Conservation (phyloP, 2,797 vertebrate genomes). For the Lutjanus campechanus region DNA sequence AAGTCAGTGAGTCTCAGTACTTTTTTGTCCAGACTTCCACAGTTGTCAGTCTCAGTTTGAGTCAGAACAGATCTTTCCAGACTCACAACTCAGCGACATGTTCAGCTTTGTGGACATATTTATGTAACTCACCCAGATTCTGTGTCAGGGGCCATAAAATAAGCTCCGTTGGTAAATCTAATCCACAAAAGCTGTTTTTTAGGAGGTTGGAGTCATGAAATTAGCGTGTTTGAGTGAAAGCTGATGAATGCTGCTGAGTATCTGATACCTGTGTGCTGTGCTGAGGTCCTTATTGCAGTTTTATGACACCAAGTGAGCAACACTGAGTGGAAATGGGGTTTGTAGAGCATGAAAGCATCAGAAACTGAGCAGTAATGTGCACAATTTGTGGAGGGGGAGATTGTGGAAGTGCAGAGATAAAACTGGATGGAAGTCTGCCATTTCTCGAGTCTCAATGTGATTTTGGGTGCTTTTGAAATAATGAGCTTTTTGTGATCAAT, state of each 20-base stretch:
- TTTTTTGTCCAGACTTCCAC: constrained; percentile 37
- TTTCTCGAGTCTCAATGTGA: constrained; percentile 14
- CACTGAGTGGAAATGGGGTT: constrained; percentile 53
- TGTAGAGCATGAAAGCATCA: constrained; percentile 63
- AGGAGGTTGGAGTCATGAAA: not conserved
- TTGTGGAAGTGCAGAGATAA: too few species aligned
- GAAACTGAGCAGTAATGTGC: constrained; percentile 6
- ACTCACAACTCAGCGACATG: not conserved
- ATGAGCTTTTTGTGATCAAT: not conserved
- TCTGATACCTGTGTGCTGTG: constrained; percentile 22
- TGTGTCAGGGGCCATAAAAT: constrained; percentile 12
- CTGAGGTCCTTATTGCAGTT: constrained; percentile 28
- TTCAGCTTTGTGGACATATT: constrained; percentile 17
- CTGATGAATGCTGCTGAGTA: constrained; percentile 23
- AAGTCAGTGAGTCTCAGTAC: constrained; percentile 18
- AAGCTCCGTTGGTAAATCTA: not conserved
- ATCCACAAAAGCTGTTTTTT: constrained; percentile 5
- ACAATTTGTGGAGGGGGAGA: constrained; percentile 3
- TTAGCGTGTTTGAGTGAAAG: constrained; percentile 1
- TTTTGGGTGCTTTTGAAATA: not conserved
- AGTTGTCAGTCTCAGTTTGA: constrained; percentile 55
- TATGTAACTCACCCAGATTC: constrained; percentile 26
- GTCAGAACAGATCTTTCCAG: constrained; percentile 36
- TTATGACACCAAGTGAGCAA: constrained; percentile 25
- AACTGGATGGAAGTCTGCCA: not conserved